Base-by-base conservation (phyloP, 2,113 vertebrate species). In the Tichodroma muraria region DNA sequence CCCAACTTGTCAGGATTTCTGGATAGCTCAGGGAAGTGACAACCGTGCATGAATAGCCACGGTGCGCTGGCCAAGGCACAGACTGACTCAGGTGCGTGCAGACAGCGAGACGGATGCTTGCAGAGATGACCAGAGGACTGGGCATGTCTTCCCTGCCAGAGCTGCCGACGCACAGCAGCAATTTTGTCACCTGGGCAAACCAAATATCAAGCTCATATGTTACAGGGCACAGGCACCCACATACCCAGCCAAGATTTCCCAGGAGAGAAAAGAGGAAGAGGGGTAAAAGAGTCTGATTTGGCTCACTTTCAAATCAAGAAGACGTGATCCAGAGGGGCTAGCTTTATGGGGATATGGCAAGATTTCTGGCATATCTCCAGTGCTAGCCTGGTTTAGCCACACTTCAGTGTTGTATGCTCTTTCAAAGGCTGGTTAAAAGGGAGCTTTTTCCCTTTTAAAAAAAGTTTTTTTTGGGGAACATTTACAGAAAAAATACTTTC, bases 161-260 rank as follows among this genome's bases (percentile, higher is more conserved):
- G 17, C 10, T 35, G 44, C 47, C 75, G 56, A 21, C 31, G 6
- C 33, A 66, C 38, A 50, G 31, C 47, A 88, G n/a, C 38, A 63
- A 6, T 38, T 50, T 6, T 44, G 10, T 70, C 8, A 40, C 28
- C 31, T 80, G 45, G n/a, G 18, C 42, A 35, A 24, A 27, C 4
- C 12, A n/a, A 77, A 72, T 3, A 10, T 5, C 6, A 21, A 0
- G 0, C 5, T 53, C 8, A 1, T 3, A 1, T 40, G 10, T 69
- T 56, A 33, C n/a, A 44, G 19, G 19, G 12, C 17, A 59, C 0
- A 0, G 11, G 17, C 25, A 75, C 5, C 8, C 57, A 54, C 18
- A 5, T 19, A 47, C 8, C 10, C 10, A 81, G 37, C 7, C 15
- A 4, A 66, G 37, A 47, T 50, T 84, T 79, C 28, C 17, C 17